Evolutionary conservation across 1,140 invertebrate species (phyloP), one percentile per base, ranked within the genome.

Genomic region (Cyphomyrmex costatus): DNA sequence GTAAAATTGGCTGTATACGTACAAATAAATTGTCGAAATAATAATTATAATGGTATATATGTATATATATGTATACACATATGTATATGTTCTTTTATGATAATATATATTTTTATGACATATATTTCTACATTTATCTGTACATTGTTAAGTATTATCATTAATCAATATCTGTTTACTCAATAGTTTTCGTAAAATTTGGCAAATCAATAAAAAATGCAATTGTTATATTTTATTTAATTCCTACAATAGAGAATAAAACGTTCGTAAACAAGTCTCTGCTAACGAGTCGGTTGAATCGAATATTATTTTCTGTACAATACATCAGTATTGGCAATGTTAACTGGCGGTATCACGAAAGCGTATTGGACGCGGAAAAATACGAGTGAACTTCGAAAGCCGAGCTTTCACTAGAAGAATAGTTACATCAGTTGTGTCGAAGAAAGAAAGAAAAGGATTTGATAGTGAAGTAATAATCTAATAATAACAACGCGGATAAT

Each of bases 391-490:
- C 14, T 73, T 49, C 19, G 24, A 14, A 56, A 60, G 24, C 51
- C 1, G 33, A 7, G 53, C 19, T 42, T 42, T 42, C 6, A 49
- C 53, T 36, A 36, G 12, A 19, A 19, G 7, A 60, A 14, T 16
- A 46, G 19, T 33, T n/a, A 49, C 58, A 71, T 58, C 24, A n/a
- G 12, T 6, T 46, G 24, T 7, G 16, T 74, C 36, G 27, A 46
- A 46, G 24, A 73, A 30, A 46, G 24, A 73, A 30, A 73, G 24
- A 82, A 21, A 24, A 49, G 58, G 73, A 49, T 27, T 60, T 24
- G 36, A 83, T 73, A 58, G 14, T 46, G 19, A 78, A 89, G 33
- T 85, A 89, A 82, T 86, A 89, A 82, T 53, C n/a, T n/a, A n/a
- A n/a, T n/a, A n/a, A n/a, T n/a, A n/a, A n/a, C n/a, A n/a, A n/a